Evolutionary conservation across 2,888 invertebrate genomes (phyloP).

Genomic region (Euproctis similis): DNA sequence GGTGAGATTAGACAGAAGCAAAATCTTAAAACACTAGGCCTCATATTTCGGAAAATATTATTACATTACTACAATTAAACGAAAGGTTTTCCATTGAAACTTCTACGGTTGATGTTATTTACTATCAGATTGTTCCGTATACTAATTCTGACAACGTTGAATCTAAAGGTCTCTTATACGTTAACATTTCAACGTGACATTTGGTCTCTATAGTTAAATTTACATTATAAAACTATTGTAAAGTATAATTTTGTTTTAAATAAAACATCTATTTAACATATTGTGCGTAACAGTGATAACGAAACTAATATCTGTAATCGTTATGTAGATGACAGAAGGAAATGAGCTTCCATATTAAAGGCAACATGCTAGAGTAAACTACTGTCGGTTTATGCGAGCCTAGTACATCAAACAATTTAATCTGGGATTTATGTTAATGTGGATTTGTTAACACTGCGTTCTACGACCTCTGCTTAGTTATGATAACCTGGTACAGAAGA

Average conservation of each 20-base stretch:
- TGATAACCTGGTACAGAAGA: slow-evolving; percentile 3
- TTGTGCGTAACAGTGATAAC: slow-evolving; percentile 8
- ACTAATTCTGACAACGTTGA: too few relatives aligned
- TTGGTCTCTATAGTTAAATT: too few relatives aligned
- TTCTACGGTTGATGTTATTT: too few relatives aligned
- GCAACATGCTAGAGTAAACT: slow-evolving; percentile 6
- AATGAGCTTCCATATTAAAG: slow-evolving; percentile 9
- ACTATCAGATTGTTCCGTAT: too few relatives aligned
- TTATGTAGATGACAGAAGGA: slow-evolving; percentile 2
- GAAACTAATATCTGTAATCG: slow-evolving; percentile 6
- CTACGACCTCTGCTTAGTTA: slow-evolving; percentile 1
- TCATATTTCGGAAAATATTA: too few relatives aligned
- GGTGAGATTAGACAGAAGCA: too few relatives aligned
- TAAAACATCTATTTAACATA: not conserved
- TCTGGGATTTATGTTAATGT: slow-evolving; percentile 6
- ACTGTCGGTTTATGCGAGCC: slow-evolving; percentile 9
- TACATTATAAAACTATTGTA: too few relatives aligned
- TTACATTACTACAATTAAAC: too few relatives aligned
- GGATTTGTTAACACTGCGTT: not conserved
- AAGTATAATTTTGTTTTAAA: not conserved
- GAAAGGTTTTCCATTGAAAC: too few relatives aligned
- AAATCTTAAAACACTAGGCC: too few relatives aligned
- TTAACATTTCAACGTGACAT: too few relatives aligned
- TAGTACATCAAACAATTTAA: slow-evolving; percentile 15
- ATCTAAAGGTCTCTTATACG: too few relatives aligned